These are phyloP conservation scores for Cecropterus lyciades DNA, from an alignment of 1,140 invertebrate genomes.

Conservation along the genomic window DNA sequence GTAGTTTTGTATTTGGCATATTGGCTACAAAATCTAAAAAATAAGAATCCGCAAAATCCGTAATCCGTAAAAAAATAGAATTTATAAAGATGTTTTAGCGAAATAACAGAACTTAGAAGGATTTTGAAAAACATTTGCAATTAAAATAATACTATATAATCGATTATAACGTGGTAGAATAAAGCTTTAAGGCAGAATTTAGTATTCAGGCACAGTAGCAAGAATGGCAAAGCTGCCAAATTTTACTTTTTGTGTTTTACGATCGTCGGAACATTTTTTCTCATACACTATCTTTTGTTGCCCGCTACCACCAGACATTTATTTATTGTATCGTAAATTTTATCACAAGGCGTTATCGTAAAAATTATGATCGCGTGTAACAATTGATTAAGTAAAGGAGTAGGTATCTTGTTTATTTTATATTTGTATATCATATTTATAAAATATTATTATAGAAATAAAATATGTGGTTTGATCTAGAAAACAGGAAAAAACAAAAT, in stretches of 20 bases:
- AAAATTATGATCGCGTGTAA: background rate
- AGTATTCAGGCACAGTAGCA: background rate
- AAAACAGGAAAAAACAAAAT: too few relatives aligned
- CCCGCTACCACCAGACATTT: background rate
- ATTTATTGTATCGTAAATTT: constrained; percentile 6
- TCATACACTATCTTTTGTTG: constrained; percentile 1
- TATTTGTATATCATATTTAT: background rate
- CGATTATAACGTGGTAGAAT: too few relatives aligned
- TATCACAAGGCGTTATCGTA: background rate
- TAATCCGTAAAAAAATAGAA: too few relatives aligned
- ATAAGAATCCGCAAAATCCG: too few relatives aligned
- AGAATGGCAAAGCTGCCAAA: background rate
- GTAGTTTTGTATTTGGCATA: too few relatives aligned
- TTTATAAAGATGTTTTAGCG: too few relatives aligned
- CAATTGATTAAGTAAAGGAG: background rate
- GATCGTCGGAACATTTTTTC: background rate
- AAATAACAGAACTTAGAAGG: too few relatives aligned
- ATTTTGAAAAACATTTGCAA: too few relatives aligned
- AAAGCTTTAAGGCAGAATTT: background rate
- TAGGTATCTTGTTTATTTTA: background rate
- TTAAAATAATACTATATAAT: too few relatives aligned
- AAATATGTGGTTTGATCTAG: too few relatives aligned
- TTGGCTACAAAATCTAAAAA: too few relatives aligned
- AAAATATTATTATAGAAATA: too few relatives aligned
- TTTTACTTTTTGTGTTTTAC: constrained; percentile 1